Evolutionary conservation across 2,888 invertebrate genomes (phyloP).

Genomic region (Acronicta psi): DNA sequence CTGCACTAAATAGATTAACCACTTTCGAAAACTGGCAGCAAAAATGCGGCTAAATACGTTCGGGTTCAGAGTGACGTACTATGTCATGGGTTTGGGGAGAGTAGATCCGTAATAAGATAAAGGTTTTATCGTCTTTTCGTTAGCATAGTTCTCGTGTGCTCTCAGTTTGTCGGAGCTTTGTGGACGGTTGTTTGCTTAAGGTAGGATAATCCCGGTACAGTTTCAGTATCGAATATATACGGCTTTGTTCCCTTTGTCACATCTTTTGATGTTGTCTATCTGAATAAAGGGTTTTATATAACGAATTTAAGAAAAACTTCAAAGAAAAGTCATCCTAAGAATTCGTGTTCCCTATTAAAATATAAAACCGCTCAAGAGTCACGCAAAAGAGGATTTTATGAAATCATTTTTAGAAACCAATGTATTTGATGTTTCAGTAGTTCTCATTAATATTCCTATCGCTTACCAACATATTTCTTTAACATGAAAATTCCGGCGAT

Average conservation of each 20-base stretch:
- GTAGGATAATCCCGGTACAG: constrained; percentile 81
- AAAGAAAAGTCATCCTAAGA: constrained; percentile 23
- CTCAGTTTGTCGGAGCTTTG: constrained; percentile 72
- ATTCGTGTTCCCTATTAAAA: not conserved
- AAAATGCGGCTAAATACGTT: constrained; percentile 54
- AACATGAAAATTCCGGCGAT: too few species aligned
- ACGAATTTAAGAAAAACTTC: constrained; percentile 45
- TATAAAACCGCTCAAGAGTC: too few species aligned
- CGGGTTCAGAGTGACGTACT: constrained; percentile 56
- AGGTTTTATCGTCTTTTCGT: constrained; percentile 87
- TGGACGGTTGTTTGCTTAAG: constrained; percentile 80
- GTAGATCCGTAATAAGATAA: constrained; percentile 83
- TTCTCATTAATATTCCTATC: too few species aligned
- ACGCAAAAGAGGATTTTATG: too few species aligned
- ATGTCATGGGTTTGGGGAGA: constrained; percentile 61
- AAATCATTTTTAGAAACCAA: too few species aligned
- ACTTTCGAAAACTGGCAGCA: constrained; percentile 20
- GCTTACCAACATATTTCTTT: too few species aligned
- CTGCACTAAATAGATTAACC: constrained; percentile 42
- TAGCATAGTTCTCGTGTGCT: constrained; percentile 81
- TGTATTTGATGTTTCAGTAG: too few species aligned
- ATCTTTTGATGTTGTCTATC: constrained; percentile 72
- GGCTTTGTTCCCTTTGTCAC: constrained; percentile 61
- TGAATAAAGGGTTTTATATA: constrained; percentile 65
- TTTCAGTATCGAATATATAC: constrained; percentile 73